phyloP scores from a whole-genome alignment of 1,140 invertebrate genomes.

The Subanguina moxae region DNA sequence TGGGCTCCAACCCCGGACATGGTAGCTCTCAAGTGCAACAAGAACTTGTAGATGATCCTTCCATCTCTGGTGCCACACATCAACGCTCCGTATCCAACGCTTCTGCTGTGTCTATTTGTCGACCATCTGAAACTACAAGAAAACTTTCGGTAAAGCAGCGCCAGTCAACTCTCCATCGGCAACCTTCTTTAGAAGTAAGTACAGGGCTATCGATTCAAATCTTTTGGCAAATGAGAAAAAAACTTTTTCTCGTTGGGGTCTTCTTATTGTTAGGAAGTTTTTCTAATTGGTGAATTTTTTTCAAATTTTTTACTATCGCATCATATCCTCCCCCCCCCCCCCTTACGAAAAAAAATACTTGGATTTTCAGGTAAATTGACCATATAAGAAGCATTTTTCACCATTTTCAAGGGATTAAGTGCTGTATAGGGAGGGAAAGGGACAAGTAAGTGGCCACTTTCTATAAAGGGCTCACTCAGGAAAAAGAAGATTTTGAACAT shows the following conservation, averaged over 20 bases:
- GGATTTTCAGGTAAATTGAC: too few relatives aligned
- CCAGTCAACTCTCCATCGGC: conserved; percentile 15
- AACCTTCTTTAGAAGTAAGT: conserved; percentile 32
- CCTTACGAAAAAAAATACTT: too few relatives aligned
- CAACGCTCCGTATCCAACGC: background rate
- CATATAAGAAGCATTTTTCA: too few relatives aligned
- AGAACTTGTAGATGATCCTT: background rate
- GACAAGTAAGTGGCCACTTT: too few relatives aligned
- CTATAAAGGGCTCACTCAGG: too few relatives aligned
- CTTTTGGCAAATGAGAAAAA: background rate
- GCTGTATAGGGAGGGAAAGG: too few relatives aligned
- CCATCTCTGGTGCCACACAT: background rate
- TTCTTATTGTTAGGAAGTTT: background rate
- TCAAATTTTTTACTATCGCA: too few relatives aligned
- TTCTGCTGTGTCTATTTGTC: background rate
- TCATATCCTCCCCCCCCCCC: too few relatives aligned
- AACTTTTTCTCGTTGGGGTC: too few relatives aligned
- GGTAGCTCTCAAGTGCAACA: background rate
- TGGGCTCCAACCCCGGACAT: background rate
- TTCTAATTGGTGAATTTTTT: too few relatives aligned
- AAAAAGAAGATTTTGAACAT: too few relatives aligned
- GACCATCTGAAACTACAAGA: background rate
- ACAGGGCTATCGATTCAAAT: background rate
- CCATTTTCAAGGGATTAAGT: too few relatives aligned
- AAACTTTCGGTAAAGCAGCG: background rate